Evolutionary conservation across 2,888 invertebrate genomes (phyloP).

Genomic region (Microctonus aethiopoides): DNA sequence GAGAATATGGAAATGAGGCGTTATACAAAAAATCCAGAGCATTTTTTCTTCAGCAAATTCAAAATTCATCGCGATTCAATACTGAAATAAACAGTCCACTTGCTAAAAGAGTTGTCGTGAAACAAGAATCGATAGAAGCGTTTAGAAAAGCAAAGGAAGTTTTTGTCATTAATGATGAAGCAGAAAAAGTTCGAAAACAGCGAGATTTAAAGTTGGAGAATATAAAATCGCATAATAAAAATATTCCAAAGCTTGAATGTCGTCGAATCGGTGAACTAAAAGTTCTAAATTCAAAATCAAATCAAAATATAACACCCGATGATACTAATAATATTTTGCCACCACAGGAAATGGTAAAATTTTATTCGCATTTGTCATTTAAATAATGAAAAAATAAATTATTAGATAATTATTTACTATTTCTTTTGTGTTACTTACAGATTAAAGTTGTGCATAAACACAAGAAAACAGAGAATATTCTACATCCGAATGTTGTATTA

Average conservation of each 20-base stretch:
- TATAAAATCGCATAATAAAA: neutral
- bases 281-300: neutral
- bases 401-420: neutral
- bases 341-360: neutral
- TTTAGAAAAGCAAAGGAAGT: neutral
- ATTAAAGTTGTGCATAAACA: neutral
- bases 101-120: neutral
- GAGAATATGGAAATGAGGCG: neutral
- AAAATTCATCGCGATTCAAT: neutral
- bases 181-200: neutral
- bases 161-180: neutral
- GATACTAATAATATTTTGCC: neutral
- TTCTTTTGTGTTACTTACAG: neutral
- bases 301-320: neutral
- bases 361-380: neutral
- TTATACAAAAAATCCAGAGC: neutral
- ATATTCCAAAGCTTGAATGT: neutral
- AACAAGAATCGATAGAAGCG: neutral
- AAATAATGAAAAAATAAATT: neutral
- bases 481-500: neutral
- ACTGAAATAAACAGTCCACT: neutral
- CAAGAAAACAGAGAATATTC: neutral
- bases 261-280: neutral
- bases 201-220: neutral
- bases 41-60: neutral